These are phyloP conservation scores for Ptilorrhoa leucosticta DNA, from an alignment of 2,113 vertebrate genomes.

Conservation along the genomic window DNA sequence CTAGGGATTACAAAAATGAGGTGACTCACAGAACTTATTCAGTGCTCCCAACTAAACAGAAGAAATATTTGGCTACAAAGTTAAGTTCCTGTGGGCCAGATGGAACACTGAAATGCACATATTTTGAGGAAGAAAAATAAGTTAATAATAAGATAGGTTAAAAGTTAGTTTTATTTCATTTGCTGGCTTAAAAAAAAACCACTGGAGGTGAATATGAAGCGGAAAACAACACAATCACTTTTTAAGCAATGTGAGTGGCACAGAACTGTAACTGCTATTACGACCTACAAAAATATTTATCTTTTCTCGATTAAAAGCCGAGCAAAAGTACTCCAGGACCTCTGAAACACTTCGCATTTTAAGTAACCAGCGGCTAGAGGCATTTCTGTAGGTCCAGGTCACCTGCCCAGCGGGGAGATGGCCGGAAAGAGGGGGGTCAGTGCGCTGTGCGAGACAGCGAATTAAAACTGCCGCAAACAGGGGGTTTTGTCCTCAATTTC, in stretches of 20 bases:
- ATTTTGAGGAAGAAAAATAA: background rate
- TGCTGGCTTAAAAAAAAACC: background rate
- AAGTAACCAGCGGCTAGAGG: background rate
- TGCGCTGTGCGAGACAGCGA: background rate
- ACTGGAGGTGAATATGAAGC: background rate
- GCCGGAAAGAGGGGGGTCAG: background rate
- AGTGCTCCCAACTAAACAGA: background rate
- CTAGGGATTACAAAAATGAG: conserved; percentile 26
- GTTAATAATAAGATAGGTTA: background rate
- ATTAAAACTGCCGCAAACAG: background rate
- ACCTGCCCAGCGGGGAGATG: background rate
- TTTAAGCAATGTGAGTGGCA: background rate
- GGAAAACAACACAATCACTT: background rate
- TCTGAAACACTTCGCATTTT: background rate
- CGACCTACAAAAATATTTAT: background rate
- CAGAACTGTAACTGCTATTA: background rate
- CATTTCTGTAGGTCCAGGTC: background rate
- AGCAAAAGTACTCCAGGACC: background rate
- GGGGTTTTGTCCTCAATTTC: conserved; percentile 49
- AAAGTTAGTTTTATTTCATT: background rate
- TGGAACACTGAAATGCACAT: background rate
- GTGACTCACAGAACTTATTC: background rate
- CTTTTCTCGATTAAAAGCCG: background rate
- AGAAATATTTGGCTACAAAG: background rate
- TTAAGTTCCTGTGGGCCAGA: background rate